Evolutionary conservation across 2,797 vertebrate species (phyloP).

Genomic region (Triplophysa bombifrons): DNA sequence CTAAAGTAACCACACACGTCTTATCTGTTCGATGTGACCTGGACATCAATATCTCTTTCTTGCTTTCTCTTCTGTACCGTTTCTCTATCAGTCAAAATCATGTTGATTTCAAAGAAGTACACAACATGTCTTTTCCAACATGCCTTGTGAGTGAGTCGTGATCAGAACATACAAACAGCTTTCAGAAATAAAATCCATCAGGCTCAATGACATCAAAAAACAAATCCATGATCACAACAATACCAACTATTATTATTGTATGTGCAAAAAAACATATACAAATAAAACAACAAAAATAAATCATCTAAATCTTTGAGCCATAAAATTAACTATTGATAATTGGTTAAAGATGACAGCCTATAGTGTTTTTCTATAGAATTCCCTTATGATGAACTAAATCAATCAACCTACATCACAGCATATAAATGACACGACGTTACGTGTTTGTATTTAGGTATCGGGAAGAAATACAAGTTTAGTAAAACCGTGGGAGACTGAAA

Average conservation of each 20-base stretch:
- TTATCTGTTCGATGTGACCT: too few species aligned
- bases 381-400: background rate
- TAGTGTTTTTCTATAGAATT: background rate
- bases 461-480: background rate
- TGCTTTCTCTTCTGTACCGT: background rate
- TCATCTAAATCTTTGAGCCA: background rate
- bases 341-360: background rate
- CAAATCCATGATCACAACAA: background rate
- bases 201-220: background rate
- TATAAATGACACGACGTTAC: background rate
- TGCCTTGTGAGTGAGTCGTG: background rate
- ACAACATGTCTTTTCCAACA: too few species aligned
- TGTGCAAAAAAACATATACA: background rate
- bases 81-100: background rate
- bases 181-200: background rate
- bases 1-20: background rate
- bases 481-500: background rate
- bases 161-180: background rate
- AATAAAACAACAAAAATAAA: background rate
- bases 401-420: background rate
- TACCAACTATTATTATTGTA: conserved; percentile 21
- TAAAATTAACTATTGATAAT: background rate
- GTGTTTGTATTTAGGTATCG: background rate
- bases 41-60: background rate
- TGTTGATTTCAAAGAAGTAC: background rate